Base-by-base conservation (phyloP, 2,888 invertebrate species). In the Agrilus cyanescens region DNA sequence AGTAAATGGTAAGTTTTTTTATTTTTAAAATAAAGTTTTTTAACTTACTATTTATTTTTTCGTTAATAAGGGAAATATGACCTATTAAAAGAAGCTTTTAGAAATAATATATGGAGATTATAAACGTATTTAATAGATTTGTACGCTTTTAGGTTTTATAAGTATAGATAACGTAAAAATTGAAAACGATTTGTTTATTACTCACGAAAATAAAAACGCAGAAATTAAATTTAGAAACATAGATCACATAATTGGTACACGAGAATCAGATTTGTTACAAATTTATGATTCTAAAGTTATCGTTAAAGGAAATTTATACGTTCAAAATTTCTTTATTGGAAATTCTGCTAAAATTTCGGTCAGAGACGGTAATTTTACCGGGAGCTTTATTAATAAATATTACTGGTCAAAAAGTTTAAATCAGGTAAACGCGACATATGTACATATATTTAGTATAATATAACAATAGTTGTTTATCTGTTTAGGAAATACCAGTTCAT, bases 341-440 rank as follows among this genome's bases (percentile, higher is more conserved):
- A 45, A 52, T 20, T 45, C 50, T 10, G 44, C 56, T 1, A 50
- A 50, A 39, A 40, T 65, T 3, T 32, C 50, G 38, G 43, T 65
- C 10, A 48, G 52, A 40, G 57, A 49, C 4, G 50, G 54, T 18
- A 45, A 56, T 41, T 58, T 60, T 38, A 48, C 54, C 43, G 41
- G 44, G 13, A 32, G 43, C 3, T 48, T 56, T 45, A 38, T 53
- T 18, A 33, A 47, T 12, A 44, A 57, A 13, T 46, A 53, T 34
- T 66, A 59, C 48, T 66, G 65, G 65, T 55, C 54, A n/a, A 65
- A 62, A 53, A 57, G 44, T 43, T 54, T 51, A 38, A 46, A 57
- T 44, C 66, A 65, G 53, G 61, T 60, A 50, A 42, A 41, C 20
- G n/a, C 12, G 37, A 35, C 30, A 4, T 46, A 37, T 44, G 38